Conservation (phyloP, 1,140 invertebrate genomes). For the Macrobrachium rosenbergii region DNA sequence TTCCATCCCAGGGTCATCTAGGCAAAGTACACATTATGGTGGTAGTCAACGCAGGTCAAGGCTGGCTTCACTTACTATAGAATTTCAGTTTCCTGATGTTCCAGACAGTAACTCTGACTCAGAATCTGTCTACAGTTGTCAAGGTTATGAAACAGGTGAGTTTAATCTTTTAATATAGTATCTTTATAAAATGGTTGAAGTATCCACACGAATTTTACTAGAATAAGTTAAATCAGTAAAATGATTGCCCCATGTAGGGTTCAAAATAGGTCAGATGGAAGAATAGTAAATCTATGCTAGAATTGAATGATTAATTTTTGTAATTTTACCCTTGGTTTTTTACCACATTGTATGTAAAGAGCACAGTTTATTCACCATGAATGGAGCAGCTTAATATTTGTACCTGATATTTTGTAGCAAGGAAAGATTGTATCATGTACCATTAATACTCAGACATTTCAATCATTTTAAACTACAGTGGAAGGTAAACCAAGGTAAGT, state of each 20-base stretch:
- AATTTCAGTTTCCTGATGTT: slow-evolving; percentile 15
- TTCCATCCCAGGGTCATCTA: background rate
- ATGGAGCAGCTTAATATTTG: too few species aligned
- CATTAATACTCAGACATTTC: too few species aligned
- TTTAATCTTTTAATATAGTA: background rate
- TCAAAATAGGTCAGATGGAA: too few species aligned
- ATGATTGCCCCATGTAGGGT: background rate
- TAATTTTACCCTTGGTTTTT: too few species aligned
- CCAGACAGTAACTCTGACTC: slow-evolving; percentile 45
- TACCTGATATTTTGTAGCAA: too few species aligned
- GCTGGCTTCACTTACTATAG: background rate
- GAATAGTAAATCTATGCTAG: too few species aligned
- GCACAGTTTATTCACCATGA: too few species aligned
- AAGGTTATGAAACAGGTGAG: slow-evolving; percentile 54
- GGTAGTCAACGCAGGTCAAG: background rate
- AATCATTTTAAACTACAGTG: too few species aligned
- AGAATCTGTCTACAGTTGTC: slow-evolving; percentile 39
- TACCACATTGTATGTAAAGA: too few species aligned
- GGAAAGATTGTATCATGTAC: too few species aligned
- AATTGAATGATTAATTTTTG: too few species aligned
- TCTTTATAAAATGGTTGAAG: background rate
- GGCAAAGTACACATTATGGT: background rate
- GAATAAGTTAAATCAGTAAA: background rate
- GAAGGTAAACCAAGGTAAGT: too few species aligned
- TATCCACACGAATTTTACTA: background rate